Conservation (phyloP, 2,888 invertebrate species). For the Priocnemis perturbator region DNA sequence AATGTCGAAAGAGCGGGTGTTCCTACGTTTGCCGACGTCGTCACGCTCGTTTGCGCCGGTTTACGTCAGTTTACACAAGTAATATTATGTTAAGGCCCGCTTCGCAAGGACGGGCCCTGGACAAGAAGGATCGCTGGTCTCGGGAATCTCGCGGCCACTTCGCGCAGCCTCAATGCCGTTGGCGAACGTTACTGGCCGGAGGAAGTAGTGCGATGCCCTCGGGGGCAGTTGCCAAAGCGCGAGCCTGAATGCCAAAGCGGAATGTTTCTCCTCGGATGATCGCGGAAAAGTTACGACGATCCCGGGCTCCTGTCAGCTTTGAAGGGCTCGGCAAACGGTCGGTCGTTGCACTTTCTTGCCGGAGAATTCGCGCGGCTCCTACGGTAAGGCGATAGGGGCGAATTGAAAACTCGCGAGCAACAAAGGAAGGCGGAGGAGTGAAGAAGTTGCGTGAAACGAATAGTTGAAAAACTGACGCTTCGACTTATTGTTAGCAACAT, state of each 20-base stretch:
- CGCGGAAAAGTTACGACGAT: constrained; percentile 39
- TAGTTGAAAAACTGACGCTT: no score
- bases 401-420: no score
- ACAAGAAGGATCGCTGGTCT: not conserved
- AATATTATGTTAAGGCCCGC: constrained; percentile 36
- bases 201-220: not conserved
- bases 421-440: no score
- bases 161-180: constrained; percentile 17
- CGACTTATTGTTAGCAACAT: no score
- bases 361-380: no score
- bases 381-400: no score
- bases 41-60: constrained; percentile 45
- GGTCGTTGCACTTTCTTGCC: constrained; percentile 40
- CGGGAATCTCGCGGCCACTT: no score
- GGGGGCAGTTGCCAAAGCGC: constrained; percentile 7
- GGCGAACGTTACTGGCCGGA: constrained; percentile 6
- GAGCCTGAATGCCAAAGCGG: constrained; percentile 27
- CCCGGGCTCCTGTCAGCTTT: constrained; percentile 38
- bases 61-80: constrained; percentile 41
- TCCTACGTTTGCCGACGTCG: constrained; percentile 9
- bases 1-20: not conserved
- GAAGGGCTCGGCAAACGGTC: constrained; percentile 48
- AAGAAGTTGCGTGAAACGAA: no score
- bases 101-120: constrained; percentile 20
- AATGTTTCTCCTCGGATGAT: constrained; percentile 37